Base-by-base conservation (phyloP, 2,797 vertebrate genomes). In the Hafferia zeledoni region DNA sequence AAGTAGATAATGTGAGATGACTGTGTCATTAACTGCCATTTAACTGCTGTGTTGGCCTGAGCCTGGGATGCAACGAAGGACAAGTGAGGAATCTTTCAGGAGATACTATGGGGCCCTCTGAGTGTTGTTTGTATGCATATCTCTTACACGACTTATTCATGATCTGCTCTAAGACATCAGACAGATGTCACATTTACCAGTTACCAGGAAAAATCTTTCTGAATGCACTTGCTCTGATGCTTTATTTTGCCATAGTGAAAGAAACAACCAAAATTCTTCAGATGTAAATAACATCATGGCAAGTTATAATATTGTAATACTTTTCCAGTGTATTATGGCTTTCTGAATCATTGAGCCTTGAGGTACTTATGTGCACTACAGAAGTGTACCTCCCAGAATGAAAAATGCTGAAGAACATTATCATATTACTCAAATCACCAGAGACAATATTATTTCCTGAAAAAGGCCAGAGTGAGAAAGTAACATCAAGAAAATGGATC, bases 331-430 rank as follows among this genome's bases (percentile, higher is more conserved):
- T 78, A 65, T 88, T 95, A 69, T 0, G 1, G 46, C 33, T 94
- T 89, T 88, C 57, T 91, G 84, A 80, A 87, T 47, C 65, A 75
- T 5, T 91, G 52, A 95, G 52, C 55, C 69, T 75, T 76, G 37
- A 89, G 57, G 46, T 81, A 80, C 68, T 89, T 65, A 63, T 25
- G 17, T 35, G 39, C 43, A 61, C n/a, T 76, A 75, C 37, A 81
- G 53, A 35, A 78, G 25, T 69, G 23, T 39, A 79, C 31, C n/a
- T 78, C 37, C 71, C 31, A 59, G 65, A 83, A 93, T 80, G 75
- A 81, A 89, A 90, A 91, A 91, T 35, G 44, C 23, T 55, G 43
- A 83, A 83, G 61, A 89, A 65, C 47, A 86, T 83, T 78, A 86
- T 37, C 11, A 2, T 41, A 75, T 52, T 81, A 67, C 24, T 63